Percentiles rank a stretch among this genome's conserved stretches.
Evolutionary conservation across 2,888 invertebrate species (phyloP).

Genomic region (Stenodema calcarata): DNA sequence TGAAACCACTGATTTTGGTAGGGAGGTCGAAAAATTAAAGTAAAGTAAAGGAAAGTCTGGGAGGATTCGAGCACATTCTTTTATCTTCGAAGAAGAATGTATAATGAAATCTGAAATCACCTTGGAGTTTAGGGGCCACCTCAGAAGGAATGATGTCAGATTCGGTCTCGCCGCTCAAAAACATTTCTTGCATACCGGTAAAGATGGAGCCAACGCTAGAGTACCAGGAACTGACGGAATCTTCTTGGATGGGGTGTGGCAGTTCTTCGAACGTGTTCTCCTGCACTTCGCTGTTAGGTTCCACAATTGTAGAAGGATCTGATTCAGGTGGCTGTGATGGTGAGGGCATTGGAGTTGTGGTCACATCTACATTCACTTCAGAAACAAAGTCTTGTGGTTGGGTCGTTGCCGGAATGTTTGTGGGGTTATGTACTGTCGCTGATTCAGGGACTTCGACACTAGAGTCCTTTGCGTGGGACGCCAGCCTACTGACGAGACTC

Average conservation of each 20-base stretch:
- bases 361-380: background rate
- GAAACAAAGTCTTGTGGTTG: background rate
- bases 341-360: background rate
- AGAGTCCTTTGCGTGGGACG: too few species aligned
- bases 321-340: background rate
- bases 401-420: background rate
- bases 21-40: background rate
- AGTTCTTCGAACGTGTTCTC: background rate
- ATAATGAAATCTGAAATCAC: background rate
- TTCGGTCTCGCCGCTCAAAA: background rate
- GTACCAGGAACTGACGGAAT: background rate
- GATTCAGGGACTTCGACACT: background rate
- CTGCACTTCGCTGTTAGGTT: background rate
- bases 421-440: background rate
- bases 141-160: background rate
- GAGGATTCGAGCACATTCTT: background rate
- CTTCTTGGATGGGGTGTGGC: background rate
- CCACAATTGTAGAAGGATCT: background rate
- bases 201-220: background rate
- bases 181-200: background rate
- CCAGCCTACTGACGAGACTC: background rate
- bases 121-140: background rate
- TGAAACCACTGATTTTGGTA: too few species aligned
- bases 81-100: background rate
- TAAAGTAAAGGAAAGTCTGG: slow-evolving; percentile 6